Base-by-base conservation (phyloP, 1,140 invertebrate genomes). In the Drosophila persimilis region DNA sequence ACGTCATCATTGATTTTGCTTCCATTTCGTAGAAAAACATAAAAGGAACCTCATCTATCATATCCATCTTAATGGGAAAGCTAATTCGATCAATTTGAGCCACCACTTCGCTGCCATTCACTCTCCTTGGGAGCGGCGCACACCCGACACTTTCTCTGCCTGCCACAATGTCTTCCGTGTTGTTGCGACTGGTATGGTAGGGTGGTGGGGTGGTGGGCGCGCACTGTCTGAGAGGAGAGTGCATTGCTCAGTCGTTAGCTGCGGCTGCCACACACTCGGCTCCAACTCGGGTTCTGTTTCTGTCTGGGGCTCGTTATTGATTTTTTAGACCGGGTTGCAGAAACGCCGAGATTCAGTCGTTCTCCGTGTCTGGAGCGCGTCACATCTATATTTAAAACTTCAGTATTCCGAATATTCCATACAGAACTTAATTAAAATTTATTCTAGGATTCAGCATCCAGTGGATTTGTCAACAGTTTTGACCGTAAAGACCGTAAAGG, bases 221-320 rank as follows among this genome's bases (percentile, higher is more conserved):
- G 31, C 31, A 69, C 46, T 29, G 50, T 17, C 63, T 56, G 64
- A 67, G 64, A 69, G 65, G 64, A 67, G 64, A 69, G 65, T 70
- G 66, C 66, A 70, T 57, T 69, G 67, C 24, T 20, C 51, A 48
- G 63, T 47, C 62, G 62, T 31, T 44, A 11, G 41, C 65, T 69
- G 66, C 24, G 15, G 20, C 20, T 20, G 20, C 20, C 20, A 20
- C 20, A 20, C 20, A 20, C 20, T 20, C 20, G 20, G 20, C 20
- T 20, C 20, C 20, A 20, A 20, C 24, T 39, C 35, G 35, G 4
- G 45, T 15, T 70, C 64, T 52, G 31, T 57, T 58, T 69, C 43
- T 31, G 66, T 69, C 66, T 69, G 66, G 55, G 63, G 63, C 64
- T 69, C 64, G 35, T 20, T 70, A 70, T 70, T 69, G 66, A 70